Evolutionary conservation across 2,888 invertebrate genomes (phyloP).

Genomic region (Pseudococcus viburni): DNA sequence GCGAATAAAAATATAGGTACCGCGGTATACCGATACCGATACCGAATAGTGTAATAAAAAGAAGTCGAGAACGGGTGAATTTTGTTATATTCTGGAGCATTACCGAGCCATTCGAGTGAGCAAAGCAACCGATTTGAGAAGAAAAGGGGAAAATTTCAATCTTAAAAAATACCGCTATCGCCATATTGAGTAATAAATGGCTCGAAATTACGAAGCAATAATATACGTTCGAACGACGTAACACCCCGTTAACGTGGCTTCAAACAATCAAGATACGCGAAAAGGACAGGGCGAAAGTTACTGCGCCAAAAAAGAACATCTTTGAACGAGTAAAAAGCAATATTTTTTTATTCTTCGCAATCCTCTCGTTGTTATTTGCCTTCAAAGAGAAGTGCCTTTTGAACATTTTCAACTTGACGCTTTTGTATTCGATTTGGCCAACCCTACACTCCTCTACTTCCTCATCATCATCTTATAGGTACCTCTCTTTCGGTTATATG

Average conservation of each 20-base stretch:
- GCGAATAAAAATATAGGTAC: not conserved
- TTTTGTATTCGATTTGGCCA: conserved; percentile 15
- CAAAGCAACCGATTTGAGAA: not conserved
- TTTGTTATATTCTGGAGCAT: not conserved
- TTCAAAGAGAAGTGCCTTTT: conserved; percentile 44
- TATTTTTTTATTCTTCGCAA: conserved; percentile 22
- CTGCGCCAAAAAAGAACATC: conserved; percentile 33
- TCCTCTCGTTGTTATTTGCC: conserved; percentile 34
- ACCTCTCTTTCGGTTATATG: not conserved
- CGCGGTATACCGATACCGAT: too few species aligned
- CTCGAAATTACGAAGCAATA: conserved; percentile 29
- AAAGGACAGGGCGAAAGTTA: not conserved
- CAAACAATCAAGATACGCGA: not conserved
- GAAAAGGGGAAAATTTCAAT: conserved; percentile 17
- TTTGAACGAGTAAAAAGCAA: conserved; percentile 29
- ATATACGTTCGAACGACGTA: conserved; percentile 24
- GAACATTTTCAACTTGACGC: conserved; percentile 39
- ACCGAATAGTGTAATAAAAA: not conserved
- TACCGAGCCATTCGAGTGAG: not conserved
- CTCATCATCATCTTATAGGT: not conserved
- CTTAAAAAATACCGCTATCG: conserved; percentile 14
- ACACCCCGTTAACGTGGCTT: conserved; percentile 14
- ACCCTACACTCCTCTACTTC: not conserved
- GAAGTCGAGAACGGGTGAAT: not conserved
- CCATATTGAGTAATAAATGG: conserved; percentile 42